phyloP scores from a whole-genome alignment of 2,888 invertebrate species.

The Volucella inanis region DNA sequence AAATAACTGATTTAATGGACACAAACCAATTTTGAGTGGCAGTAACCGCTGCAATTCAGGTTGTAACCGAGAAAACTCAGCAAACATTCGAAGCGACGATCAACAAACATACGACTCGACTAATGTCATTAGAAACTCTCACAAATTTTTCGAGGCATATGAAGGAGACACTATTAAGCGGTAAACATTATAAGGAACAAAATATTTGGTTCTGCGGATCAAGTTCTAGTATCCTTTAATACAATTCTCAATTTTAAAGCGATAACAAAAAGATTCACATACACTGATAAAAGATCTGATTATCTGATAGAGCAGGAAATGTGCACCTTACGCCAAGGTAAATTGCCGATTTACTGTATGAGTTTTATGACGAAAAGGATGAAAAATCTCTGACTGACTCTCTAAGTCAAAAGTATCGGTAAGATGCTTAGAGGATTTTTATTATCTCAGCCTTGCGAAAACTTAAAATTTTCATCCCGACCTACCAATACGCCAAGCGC shows the following conservation, averaged over 20 bases:
- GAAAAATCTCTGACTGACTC: not conserved
- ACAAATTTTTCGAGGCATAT: not conserved
- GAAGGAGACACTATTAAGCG: not conserved
- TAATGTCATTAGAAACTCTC: not conserved
- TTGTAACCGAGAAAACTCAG: not conserved
- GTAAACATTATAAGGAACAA: not conserved
- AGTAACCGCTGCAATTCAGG: not conserved
- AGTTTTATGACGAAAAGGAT: not conserved
- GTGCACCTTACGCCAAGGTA: not conserved
- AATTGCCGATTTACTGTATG: too few relatives aligned
- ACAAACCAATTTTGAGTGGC: not conserved
- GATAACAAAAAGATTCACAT: not conserved
- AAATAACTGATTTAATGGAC: slow-evolving; percentile 18
- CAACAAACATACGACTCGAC: not conserved
- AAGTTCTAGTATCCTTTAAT: not conserved
- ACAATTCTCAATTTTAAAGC: too few relatives aligned
- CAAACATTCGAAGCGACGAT: not conserved
- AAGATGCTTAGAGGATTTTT: too few relatives aligned
- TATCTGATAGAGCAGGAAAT: not conserved
- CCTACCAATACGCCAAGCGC: too few relatives aligned
- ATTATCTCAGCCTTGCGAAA: too few relatives aligned
- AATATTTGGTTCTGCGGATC: not conserved
- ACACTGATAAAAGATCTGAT: not conserved
- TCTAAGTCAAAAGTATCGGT: not conserved
- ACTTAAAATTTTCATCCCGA: too few relatives aligned